phyloP scores from a whole-genome alignment of 2,113 vertebrate genomes.

The Ochotona curzoniae region DNA sequence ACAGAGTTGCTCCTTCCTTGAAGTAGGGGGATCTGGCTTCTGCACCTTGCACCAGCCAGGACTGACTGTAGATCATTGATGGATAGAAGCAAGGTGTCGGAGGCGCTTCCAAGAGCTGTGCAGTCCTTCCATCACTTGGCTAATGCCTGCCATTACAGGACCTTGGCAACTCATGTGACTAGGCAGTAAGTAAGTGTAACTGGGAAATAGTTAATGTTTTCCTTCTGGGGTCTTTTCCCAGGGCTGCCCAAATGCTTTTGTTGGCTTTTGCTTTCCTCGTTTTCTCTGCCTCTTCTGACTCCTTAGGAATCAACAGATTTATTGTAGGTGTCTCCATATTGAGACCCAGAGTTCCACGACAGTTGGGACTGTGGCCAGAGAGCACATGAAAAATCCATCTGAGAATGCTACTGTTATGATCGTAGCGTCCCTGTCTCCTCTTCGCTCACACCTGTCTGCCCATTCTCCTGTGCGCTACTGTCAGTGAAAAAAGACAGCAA shows the following conservation, averaged over 20 bases:
- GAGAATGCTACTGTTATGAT: background rate
- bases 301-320: background rate
- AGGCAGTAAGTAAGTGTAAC: background rate
- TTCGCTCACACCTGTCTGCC: background rate
- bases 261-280: background rate
- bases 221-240: background rate
- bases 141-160: background rate
- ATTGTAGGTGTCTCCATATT: background rate
- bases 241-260: background rate
- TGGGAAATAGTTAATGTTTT: accelerated
- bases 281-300: background rate
- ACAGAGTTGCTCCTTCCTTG: background rate
- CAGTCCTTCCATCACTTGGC: too few species aligned
- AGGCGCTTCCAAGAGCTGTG: background rate
- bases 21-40: background rate
- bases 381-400: background rate
- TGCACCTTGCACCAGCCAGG: background rate
- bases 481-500: background rate
- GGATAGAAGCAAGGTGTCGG: background rate
- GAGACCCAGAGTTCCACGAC: background rate
- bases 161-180: background rate
- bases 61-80: background rate
- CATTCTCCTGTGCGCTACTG: background rate
- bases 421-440: background rate
- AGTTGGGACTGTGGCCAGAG: background rate